Base-by-base conservation (phyloP, 92 coral and sea anemone genomes). In the Siderastrea radians region DNA sequence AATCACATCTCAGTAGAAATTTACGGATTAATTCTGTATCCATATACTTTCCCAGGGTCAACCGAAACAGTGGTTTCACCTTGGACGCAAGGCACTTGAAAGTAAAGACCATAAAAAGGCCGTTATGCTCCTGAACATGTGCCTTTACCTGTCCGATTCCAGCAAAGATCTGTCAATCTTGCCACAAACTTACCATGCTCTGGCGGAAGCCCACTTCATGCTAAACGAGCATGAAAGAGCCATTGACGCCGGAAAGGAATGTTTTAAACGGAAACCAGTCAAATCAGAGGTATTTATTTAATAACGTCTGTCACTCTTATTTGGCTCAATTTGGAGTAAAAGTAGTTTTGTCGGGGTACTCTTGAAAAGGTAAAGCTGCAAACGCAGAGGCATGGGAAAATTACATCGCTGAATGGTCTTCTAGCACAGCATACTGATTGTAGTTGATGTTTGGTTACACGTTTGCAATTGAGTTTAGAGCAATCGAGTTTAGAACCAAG, bases 231-330 rank as follows among this genome's bases (percentile, higher is more conserved):
- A 88, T 14, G 61, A 73, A 58, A 82, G 72, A 13, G 75, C 87
- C 49, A 61, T 92, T 45, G n/a, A 59, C 12, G 79, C 84, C 2
- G 95, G 95, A 58, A 78, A 74, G 44, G 84, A 92, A 49, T 92
- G 91, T 69, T 93, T 92, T 45, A 93, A 79, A 67, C 46, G 87
- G 26, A 79, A 57, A 19, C 81, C 98, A 68, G 72, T 79, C 6
- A 94, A 94, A 85, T 94, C 93, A 17, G 94, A 94, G 98, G 98
- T 94, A 83, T 59, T 85, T 4, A 0, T 1, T 49, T 60, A 6
- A 26, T 3, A 7, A 67, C 48, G 7, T 38, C 13, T 68, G 10
- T 12, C 50, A 4, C 73, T 68, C 47, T 68, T 68, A 10, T 38
- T 26, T 26, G 38, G 38, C 12, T 38, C 38, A 19, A 3, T 7